Percentiles rank a stretch among this genome's conserved stretches.
phyloP scores from a whole-genome alignment of 2,113 vertebrate species.

The Carassius gibelio region DNA sequence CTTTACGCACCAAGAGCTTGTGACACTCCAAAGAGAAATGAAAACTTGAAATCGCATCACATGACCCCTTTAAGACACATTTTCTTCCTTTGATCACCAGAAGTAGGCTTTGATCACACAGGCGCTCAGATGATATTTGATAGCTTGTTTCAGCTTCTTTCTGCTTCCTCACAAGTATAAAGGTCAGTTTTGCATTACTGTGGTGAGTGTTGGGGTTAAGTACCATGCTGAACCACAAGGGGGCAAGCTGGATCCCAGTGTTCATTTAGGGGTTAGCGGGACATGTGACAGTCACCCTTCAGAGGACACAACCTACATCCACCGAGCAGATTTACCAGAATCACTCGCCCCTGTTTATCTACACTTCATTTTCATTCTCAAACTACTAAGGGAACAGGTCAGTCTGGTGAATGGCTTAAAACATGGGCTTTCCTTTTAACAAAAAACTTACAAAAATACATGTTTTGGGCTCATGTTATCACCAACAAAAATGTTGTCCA shows the following conservation, averaged over 20 bases:
- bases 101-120: not conserved
- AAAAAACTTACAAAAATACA: no score
- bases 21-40: no score
- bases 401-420: not conserved
- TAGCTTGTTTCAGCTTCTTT: not conserved
- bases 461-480: no score
- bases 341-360: not conserved
- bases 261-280: constrained; percentile 25
- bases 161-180: constrained; percentile 1
- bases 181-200: constrained; percentile 3
- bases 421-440: not conserved
- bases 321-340: not conserved
- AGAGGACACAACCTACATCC: not conserved
- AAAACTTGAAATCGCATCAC: no score
- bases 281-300: constrained; percentile 42
- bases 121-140: not conserved
- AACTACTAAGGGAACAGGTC: not conserved
- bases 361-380: not conserved
- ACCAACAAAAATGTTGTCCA: no score
- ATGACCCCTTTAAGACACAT: not conserved
- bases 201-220: constrained; percentile 34
- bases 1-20: no score
- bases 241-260: constrained; percentile 55
- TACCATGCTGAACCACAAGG: constrained; percentile 63
- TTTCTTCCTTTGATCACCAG: not conserved